Percentiles rank a stretch among this genome's conserved stretches.
phyloP scores from a whole-genome alignment of 1,140 invertebrate species.

The Zaprionus gabonicus region DNA sequence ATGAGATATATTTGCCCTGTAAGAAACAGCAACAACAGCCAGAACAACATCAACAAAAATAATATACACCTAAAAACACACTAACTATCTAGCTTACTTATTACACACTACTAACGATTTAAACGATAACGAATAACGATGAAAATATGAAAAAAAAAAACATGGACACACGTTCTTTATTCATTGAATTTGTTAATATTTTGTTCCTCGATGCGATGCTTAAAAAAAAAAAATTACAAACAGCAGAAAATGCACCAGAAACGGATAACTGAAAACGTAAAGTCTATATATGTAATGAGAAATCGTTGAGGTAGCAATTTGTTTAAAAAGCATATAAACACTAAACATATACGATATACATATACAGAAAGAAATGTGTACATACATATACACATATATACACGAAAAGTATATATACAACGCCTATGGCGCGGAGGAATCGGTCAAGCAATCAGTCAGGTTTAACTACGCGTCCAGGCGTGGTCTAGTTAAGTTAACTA shows the following conservation, averaged over 20 bases:
- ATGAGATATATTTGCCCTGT: slow-evolving; percentile 47
- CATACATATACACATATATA: slow-evolving; percentile 26
- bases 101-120: slow-evolving; percentile 45
- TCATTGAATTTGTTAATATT: slow-evolving; percentile 56
- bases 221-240: slow-evolving; percentile 28
- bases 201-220: slow-evolving; percentile 71
- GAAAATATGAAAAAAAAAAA: neutral
- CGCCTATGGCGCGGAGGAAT: slow-evolving; percentile 14
- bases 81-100: slow-evolving; percentile 35
- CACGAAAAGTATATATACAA: slow-evolving; percentile 45
- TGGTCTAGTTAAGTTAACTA: slow-evolving; percentile 44
- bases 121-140: slow-evolving; percentile 18
- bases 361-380: slow-evolving; percentile 49
- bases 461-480: slow-evolving; percentile 25
- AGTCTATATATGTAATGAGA: slow-evolving; percentile 11
- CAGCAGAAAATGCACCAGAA: neutral
- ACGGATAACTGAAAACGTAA: slow-evolving; percentile 13
- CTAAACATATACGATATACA: slow-evolving; percentile 77
- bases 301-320: slow-evolving; percentile 29
- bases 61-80: slow-evolving; percentile 15
- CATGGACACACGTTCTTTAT: neutral
- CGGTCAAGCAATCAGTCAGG: slow-evolving; percentile 53
- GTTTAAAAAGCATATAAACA: slow-evolving; percentile 45
- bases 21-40: slow-evolving; percentile 27
- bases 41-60: slow-evolving; percentile 36